These are phyloP conservation scores for Seira musarum DNA, from an alignment of 2,888 invertebrate genomes.

Conservation along the genomic window DNA sequence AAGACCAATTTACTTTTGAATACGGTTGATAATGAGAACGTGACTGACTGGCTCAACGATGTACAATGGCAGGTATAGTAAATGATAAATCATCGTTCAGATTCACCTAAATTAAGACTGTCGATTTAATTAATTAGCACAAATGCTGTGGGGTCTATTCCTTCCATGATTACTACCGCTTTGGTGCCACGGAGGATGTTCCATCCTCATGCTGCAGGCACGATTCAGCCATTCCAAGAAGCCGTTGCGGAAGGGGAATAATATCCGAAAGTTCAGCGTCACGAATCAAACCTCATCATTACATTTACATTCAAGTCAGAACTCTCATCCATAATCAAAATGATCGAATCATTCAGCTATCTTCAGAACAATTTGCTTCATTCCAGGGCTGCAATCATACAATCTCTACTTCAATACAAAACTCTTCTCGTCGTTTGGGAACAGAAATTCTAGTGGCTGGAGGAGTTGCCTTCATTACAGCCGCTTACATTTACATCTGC, in stretches of 20 bases:
- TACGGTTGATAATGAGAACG: neutral
- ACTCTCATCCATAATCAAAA: too few species aligned
- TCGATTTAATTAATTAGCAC: slow-evolving; percentile 21
- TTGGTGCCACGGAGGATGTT: slow-evolving; percentile 1
- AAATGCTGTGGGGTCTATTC: slow-evolving; percentile 49
- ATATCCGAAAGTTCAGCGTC: neutral
- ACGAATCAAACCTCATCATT: neutral
- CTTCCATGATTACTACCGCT: slow-evolving; percentile 35
- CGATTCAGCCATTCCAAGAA: neutral
- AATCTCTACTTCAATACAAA: neutral
- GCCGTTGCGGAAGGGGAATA: neutral
- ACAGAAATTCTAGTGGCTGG: slow-evolving; percentile 19
- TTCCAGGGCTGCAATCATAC: neutral
- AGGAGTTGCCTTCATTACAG: neutral
- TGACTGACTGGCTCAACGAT: slow-evolving; percentile 36
- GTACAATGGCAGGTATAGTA: slow-evolving; percentile 44
- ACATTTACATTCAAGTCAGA: neutral
- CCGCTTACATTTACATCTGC: too few species aligned
- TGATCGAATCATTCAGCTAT: too few species aligned
- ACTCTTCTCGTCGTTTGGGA: neutral
- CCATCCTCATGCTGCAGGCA: slow-evolving; percentile 43
- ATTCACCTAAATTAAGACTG: neutral
- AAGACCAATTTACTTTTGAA: neutral
- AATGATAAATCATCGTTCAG: neutral
- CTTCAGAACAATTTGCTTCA: too few species aligned